A percentile compares a stretch with the other conserved stretches of the same genome.
phyloP scores from a whole-genome alignment of 2,113 vertebrate species.

The Microcebus murinus region DNA sequence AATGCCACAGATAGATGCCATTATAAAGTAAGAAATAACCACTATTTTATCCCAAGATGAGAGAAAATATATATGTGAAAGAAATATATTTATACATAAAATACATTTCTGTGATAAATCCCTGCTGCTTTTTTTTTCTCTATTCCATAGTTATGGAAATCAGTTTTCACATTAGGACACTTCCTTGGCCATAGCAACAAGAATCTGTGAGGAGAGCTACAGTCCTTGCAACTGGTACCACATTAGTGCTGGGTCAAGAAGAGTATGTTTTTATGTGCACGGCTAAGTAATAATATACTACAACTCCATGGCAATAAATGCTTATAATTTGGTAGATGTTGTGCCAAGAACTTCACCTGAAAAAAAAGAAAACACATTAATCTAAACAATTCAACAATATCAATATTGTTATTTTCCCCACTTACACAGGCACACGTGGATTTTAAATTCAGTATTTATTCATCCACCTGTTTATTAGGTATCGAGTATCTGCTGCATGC shows the following conservation, averaged over 20 bases:
- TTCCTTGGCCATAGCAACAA: not conserved
- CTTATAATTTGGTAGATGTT: not conserved
- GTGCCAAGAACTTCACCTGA: not conserved
- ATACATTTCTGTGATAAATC: no score
- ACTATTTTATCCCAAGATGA: not conserved
- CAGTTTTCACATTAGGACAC: not conserved
- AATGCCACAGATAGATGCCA: not conserved
- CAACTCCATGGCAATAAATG: not conserved
- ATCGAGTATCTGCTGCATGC: not conserved
- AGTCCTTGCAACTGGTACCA: fast-evolving
- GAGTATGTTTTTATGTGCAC: not conserved
- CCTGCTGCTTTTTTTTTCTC: not conserved
- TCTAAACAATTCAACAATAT: not conserved
- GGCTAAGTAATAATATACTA: not conserved
- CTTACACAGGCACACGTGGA: not conserved
- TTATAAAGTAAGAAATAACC: not conserved
- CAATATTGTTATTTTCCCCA: not conserved
- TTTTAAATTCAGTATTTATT: not conserved
- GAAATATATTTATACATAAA: not conserved
- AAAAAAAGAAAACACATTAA: no score
- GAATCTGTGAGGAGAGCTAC: not conserved
- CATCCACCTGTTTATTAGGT: not conserved
- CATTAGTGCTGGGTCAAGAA: not conserved
- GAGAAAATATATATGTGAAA: not conserved
- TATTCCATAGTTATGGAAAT: not conserved